phyloP scores from a whole-genome alignment of 2,888 invertebrate species.

The Stratiomys singularior region DNA sequence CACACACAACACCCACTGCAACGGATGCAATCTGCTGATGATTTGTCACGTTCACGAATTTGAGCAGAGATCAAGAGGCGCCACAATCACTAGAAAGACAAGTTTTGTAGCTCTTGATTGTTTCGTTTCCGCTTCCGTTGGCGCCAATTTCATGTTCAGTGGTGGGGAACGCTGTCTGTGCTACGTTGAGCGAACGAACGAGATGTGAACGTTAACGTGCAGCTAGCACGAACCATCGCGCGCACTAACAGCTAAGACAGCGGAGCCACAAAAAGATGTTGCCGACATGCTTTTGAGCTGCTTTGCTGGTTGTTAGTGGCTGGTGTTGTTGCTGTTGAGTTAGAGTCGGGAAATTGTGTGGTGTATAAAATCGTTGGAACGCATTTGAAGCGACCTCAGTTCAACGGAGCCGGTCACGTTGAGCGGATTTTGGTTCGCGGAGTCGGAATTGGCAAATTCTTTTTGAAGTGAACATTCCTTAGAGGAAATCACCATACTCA shows the following conservation, averaged over 20 bases:
- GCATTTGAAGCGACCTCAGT: constrained; percentile 57
- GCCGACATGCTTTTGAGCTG: too few species aligned
- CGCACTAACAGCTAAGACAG: constrained; percentile 10
- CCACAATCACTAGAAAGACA: constrained; percentile 11
- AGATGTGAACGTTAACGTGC: background rate
- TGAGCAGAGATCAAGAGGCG: background rate
- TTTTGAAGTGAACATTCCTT: background rate
- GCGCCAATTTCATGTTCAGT: background rate
- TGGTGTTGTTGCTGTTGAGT: constrained; percentile 13
- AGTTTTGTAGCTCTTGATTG: background rate
- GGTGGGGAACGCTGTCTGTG: background rate
- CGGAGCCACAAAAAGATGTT: constrained; percentile 15
- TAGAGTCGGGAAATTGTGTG: constrained; percentile 42
- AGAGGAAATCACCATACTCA: background rate
- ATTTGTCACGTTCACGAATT: background rate
- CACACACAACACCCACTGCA: too few species aligned
- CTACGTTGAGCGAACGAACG: background rate
- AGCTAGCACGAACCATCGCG: background rate
- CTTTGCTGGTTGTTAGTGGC: constrained; percentile 11
- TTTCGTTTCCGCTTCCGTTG: background rate
- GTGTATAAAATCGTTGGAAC: constrained; percentile 57
- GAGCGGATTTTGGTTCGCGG: constrained; percentile 52
- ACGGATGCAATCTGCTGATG: background rate
- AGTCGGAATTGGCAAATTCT: background rate
- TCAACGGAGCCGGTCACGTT: constrained; percentile 57